Conservation (phyloP, 2,888 invertebrate species). For the Diadegma fenestrale region DNA sequence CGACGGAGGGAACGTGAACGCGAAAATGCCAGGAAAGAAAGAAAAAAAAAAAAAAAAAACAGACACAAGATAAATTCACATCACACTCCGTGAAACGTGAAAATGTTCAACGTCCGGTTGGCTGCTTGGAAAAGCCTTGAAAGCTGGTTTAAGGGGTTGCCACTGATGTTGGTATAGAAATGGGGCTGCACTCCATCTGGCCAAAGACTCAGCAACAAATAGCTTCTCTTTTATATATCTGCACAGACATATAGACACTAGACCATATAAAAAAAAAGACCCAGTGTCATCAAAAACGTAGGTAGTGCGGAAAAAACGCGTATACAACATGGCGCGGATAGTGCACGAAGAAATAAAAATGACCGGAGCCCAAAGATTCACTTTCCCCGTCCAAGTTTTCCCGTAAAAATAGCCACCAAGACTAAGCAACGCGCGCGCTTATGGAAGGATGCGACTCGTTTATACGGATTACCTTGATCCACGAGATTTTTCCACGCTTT, state of each 20-base stretch:
- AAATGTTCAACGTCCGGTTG: neutral
- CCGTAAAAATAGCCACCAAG: neutral
- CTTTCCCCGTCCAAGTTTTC: neutral
- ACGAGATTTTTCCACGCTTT: neutral
- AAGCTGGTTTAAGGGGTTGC: constrained; percentile 23
- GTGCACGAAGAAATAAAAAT: constrained; percentile 11
- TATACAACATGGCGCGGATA: neutral
- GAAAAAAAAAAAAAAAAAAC: neutral
- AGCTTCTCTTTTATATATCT: neutral
- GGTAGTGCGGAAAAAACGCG: neutral
- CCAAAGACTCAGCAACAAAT: constrained; percentile 15
- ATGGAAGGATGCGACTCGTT: too few species aligned
- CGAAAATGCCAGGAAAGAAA: neutral
- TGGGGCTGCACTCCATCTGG: neutral
- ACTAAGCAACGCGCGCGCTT: neutral
- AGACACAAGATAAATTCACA: constrained; percentile 16
- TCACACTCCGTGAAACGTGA: constrained; percentile 5
- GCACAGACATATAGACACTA: neutral
- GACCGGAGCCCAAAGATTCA: neutral
- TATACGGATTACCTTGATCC: neutral
- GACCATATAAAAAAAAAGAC: too few species aligned
- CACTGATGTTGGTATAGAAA: neutral
- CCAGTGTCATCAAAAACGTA: constrained; percentile 3
- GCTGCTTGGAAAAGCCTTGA: neutral
- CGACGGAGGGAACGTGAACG: neutral